These are phyloP conservation scores for Philaethria dido DNA, from an alignment of 2,888 invertebrate genomes.

Conservation along the genomic window DNA sequence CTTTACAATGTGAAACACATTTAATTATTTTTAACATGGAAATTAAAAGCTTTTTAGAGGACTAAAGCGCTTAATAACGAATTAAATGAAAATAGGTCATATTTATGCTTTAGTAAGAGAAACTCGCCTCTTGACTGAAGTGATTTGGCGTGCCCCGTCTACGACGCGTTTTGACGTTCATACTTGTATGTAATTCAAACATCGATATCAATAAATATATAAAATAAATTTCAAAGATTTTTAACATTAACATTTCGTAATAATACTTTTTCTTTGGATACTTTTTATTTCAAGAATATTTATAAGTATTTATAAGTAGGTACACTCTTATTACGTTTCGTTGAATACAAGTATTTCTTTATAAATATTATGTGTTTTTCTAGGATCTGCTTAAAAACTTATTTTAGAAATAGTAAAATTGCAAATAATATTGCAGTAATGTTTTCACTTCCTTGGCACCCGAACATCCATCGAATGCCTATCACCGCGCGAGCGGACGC, in stretches of 20 bases:
- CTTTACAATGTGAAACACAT: constrained; percentile 47
- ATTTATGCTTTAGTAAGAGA: constrained; percentile 46
- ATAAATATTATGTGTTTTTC: neutral
- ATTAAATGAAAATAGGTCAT: constrained; percentile 47
- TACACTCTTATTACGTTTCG: neutral
- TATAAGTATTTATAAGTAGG: neutral
- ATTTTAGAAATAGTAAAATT: constrained; percentile 14
- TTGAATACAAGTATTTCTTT: neutral
- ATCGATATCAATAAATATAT: constrained; percentile 35
- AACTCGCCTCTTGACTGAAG: constrained; percentile 45
- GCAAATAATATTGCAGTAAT: constrained; percentile 16
- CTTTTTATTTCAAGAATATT: neutral
- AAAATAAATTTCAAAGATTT: constrained; percentile 5
- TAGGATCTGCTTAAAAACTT: neutral
- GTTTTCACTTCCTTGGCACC: constrained; percentile 39
- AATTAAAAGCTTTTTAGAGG: constrained; percentile 46
- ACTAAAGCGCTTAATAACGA: constrained; percentile 46
- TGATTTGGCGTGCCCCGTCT: constrained; percentile 42
- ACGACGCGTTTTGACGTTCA: constrained; percentile 37
- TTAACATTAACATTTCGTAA: neutral
- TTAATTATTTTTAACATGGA: constrained; percentile 45
- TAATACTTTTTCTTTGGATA: neutral
- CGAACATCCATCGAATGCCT: constrained; percentile 47
- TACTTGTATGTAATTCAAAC: constrained; percentile 42
- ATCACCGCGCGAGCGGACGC: constrained; percentile 59